phyloP scores from a whole-genome alignment of 2,888 invertebrate genomes.

The Eristalis intricaria region DNA sequence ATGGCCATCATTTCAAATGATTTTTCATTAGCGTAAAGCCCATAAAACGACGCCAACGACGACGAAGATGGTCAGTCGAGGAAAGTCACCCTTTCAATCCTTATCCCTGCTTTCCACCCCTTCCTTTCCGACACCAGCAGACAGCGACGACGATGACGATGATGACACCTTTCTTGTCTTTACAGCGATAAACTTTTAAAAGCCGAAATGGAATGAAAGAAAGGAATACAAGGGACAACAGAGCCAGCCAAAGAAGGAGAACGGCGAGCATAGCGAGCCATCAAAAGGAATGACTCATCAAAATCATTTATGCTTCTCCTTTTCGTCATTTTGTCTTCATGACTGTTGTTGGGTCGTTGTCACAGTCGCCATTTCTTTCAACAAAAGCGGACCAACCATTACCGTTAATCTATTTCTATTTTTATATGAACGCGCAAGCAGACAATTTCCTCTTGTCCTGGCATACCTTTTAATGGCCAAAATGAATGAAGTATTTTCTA shows the following conservation, averaged over 20 bases:
- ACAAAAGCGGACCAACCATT: conserved; percentile 38
- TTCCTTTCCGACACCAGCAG: neutral
- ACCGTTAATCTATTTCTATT: conserved; percentile 37
- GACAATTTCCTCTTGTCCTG: neutral
- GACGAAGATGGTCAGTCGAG: neutral
- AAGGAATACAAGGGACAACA: neutral
- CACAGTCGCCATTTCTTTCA: conserved; percentile 25
- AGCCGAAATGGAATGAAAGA: neutral
- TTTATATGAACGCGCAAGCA: conserved; percentile 7
- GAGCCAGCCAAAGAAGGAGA: neutral
- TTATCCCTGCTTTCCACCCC: neutral
- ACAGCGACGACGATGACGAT: neutral
- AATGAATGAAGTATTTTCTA: neutral
- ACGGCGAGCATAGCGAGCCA: neutral
- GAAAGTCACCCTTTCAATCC: neutral
- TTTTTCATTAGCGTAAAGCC: conserved; percentile 40
- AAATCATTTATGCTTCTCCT: conserved; percentile 38
- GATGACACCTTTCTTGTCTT: conserved; percentile 11
- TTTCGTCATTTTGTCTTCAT: conserved; percentile 18
- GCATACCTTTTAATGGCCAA: conserved; percentile 4
- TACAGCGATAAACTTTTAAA: conserved; percentile 29
- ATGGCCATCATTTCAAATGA: conserved; percentile 7
- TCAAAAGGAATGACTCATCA: conserved; percentile 51
- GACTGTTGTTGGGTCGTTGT: conserved; percentile 19
- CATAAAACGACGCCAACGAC: conserved; percentile 22